Base-by-base conservation (phyloP, 2,113 vertebrate species). In the Deroptyus accipitrinus region DNA sequence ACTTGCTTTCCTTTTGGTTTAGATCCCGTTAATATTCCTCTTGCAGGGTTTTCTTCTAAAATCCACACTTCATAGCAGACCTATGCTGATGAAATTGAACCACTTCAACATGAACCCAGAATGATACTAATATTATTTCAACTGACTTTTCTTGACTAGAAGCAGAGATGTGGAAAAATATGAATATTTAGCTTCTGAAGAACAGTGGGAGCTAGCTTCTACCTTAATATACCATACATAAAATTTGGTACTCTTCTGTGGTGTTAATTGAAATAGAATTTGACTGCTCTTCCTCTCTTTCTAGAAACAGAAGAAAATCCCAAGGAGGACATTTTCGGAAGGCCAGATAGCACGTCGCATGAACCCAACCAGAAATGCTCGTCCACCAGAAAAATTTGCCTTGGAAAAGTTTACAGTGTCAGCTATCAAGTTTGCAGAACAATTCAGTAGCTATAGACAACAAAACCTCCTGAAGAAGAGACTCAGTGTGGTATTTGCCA, bases 301-400 rank as follows among this genome's bases (percentile, higher is more conserved):
- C 18, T 69, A 99, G 98, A 99, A 98, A 96, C 98, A 96, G 92
- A 98, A 97, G 97, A 98, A 94, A 69, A 96, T 86, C 0, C 83
- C 95, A 11, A 97, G 98, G 74, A 98, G 98, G 57, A 97, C 97
- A 9, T 98, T 97, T 95, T 97, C 98, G 6, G 98, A 98, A 94
- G 96, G 96, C 18, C 97, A 98, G 69, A 95, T 98, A 62, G 80
- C 98, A 11, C 98, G 99, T 66, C 98, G 99, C 62, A 96, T 95
- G 54, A 99, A 99, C 96, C 99, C 99, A 3, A 97, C 98, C 14
- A 98, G 99, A 41, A 99, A 98, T 14, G 99, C 99, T 11, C 98
- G 99, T 44, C 99, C 99, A 11, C 99, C 98, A 0, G 99, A 99
- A 96, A 99, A 99, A 62, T 99, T 99, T 95, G 99, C 97, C 4